These are phyloP conservation scores for Mesoligia furuncula DNA, from an alignment of 2,888 invertebrate species.

Conservation along the genomic window DNA sequence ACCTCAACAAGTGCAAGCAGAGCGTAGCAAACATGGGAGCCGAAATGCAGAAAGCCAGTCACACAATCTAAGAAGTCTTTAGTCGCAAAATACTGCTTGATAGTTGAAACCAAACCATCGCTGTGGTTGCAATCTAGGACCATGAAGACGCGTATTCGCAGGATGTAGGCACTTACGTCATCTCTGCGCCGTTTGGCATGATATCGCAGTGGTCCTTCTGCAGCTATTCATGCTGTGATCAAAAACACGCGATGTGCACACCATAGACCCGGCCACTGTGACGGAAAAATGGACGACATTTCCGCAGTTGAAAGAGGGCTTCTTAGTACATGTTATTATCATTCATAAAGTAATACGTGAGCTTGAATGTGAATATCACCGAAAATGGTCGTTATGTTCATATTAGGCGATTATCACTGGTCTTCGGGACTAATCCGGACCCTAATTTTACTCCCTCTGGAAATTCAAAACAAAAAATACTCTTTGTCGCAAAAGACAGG, in stretches of 20 bases:
- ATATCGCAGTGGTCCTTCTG: conserved; percentile 13
- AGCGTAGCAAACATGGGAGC: neutral
- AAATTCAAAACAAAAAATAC: neutral
- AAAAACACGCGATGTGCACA: conserved; percentile 17
- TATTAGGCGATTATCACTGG: neutral
- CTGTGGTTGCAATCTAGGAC: neutral
- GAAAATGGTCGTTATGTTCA: neutral
- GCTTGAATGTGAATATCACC: neutral
- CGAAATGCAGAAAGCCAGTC: neutral
- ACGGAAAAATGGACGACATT: conserved; percentile 44
- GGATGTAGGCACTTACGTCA: neutral
- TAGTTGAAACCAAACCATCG: neutral
- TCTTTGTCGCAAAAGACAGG: too few relatives aligned
- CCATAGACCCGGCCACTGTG: conserved; percentile 22
- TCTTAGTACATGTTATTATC: neutral
- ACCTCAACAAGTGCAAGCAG: neutral
- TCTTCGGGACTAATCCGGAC: neutral
- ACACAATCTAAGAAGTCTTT: neutral
- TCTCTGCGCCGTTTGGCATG: neutral
- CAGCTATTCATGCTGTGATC: conserved; percentile 5
- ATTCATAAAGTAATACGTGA: neutral
- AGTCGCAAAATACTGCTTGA: neutral
- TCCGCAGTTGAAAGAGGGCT: conserved; percentile 27
- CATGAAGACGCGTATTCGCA: neutral
- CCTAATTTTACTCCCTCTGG: neutral